Base-by-base conservation (phyloP, 2,797 vertebrate species). In the Loris lydekkerianus region DNA sequence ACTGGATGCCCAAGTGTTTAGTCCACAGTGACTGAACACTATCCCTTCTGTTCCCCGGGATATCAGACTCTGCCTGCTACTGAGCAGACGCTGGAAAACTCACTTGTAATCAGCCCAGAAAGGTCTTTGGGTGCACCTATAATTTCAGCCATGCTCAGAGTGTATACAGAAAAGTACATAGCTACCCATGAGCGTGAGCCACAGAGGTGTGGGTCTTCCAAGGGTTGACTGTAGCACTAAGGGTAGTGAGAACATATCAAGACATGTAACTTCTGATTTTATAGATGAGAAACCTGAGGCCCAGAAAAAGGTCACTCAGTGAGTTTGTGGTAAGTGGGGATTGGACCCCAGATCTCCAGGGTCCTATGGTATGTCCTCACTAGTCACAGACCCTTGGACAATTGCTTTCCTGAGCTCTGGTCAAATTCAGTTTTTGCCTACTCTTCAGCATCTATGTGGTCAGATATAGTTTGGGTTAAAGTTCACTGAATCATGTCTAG, bases 391-490 rank as follows among this genome's bases (percentile, higher is more conserved):
- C 21, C 49, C 34, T 40, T 43, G 72, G n/a, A 31, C 14, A 37
- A 56, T 3, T 31, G 43, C 40, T 84, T 86, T 86, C 77, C 67
- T 58, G 21, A n/a, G 10, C 83, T 58, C 80, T 81, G 20, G 17
- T 60, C 61, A 82, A n/a, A 73, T 86, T 60, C 7, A 0, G 10
- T 56, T 83, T 86, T 75, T 60, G 18, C 23, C 15, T 29, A 8
- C 49, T 85, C 31, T 85, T 76, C 15, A 21, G 14, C 53, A 43
- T 76, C 17, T 37, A 29, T 23, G 60, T 3, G 61, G 77, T 76
- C 63, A 78, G 77, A 46, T 46, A 29, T 40, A 78, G n/a, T 91
- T 81, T 80, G 61, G 80, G 65, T 43, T 89, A 25, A 89, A 80
- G 37, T 21, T 95, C 75, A 93, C 0, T 2, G 63, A 89, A 53